These are phyloP conservation scores for Chrysomela aeneicollis DNA, from an alignment of 2,888 invertebrate species.

Conservation along the genomic window DNA sequence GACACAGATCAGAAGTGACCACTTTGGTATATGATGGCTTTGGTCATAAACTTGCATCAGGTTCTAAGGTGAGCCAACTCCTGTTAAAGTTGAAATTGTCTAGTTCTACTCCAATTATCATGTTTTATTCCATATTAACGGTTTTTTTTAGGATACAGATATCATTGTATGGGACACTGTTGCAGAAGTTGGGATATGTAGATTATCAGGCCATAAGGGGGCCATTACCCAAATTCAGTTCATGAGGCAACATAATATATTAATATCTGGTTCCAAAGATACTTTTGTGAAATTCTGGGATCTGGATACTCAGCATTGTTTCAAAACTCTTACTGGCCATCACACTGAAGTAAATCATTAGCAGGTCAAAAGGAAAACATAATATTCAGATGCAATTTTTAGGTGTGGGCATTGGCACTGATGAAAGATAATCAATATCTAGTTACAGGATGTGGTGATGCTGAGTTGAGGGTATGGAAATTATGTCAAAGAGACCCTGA, in stretches of 20 bases:
- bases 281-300: constrained; percentile 98
- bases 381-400: constrained; percentile 36
- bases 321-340: constrained; percentile 91
- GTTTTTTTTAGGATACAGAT: constrained; percentile 81
- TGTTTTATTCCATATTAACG: too few species aligned
- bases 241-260: constrained; percentile 71
- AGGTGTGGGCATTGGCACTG: constrained; percentile 88
- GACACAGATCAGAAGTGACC: constrained; percentile 87
- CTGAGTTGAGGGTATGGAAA: constrained; percentile 86
- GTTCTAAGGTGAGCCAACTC: constrained; percentile 72
- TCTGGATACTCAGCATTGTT: constrained; percentile 92
- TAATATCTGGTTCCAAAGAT: constrained; percentile 90
- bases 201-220: constrained; percentile 92
- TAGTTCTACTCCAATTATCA: constrained; percentile 3
- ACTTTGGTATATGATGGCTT: constrained; percentile 82
- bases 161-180: constrained; percentile 95
- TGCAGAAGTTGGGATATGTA: constrained; percentile 86
- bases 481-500: constrained; percentile 67
- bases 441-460: constrained; percentile 88
- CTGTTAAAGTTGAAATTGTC: neutral
- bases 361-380: neutral
- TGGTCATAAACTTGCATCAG: constrained; percentile 88
- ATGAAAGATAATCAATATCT: constrained; percentile 81
- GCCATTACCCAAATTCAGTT: constrained; percentile 84
- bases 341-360: constrained; percentile 73